Evolutionary conservation across 2,888 invertebrate species (phyloP).

Genomic region (Proisotoma minuta): DNA sequence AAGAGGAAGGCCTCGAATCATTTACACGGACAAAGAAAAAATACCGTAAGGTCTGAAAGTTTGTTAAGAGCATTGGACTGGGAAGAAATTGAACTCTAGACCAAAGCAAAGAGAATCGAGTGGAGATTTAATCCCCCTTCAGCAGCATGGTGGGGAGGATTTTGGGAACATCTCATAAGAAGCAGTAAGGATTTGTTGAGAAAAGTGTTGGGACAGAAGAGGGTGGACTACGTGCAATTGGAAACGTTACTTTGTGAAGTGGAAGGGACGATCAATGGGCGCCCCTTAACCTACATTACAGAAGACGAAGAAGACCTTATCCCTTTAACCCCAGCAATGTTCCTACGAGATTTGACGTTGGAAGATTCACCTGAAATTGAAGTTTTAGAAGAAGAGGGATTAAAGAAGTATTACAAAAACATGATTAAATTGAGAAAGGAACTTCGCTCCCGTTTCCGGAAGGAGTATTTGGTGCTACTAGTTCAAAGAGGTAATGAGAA

Average conservation of each 20-base stretch:
- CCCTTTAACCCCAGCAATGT: slow-evolving; percentile 10
- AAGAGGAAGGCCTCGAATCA: slow-evolving; percentile 48
- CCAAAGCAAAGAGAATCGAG: not conserved
- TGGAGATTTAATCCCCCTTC: slow-evolving; percentile 18
- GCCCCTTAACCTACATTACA: slow-evolving; percentile 4
- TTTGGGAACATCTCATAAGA: slow-evolving; percentile 3
- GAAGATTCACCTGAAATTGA: slow-evolving; percentile 15
- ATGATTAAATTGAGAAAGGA: not conserved
- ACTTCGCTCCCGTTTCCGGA: too few relatives aligned
- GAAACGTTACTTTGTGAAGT: slow-evolving; percentile 2
- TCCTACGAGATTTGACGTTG: not conserved
- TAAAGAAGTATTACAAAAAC: not conserved
- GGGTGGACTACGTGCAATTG: not conserved
- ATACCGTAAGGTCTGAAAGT: slow-evolving; percentile 50
- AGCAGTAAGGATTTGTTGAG: not conserved
- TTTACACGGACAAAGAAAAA: slow-evolving; percentile 51
- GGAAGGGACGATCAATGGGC: not conserved
- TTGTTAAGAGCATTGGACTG: slow-evolving; percentile 56
- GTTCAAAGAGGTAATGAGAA: too few relatives aligned
- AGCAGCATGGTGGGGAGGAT: slow-evolving; percentile 19
- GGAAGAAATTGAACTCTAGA: slow-evolving; percentile 41
- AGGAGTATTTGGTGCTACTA: too few relatives aligned
- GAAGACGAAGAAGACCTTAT: slow-evolving; percentile 9
- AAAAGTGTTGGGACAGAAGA: not conserved
- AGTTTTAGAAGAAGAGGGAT: not conserved